These are phyloP conservation scores for Erythrolamprus reginae DNA, from an alignment of 2,113 vertebrate genomes.

Conservation along the genomic window DNA sequence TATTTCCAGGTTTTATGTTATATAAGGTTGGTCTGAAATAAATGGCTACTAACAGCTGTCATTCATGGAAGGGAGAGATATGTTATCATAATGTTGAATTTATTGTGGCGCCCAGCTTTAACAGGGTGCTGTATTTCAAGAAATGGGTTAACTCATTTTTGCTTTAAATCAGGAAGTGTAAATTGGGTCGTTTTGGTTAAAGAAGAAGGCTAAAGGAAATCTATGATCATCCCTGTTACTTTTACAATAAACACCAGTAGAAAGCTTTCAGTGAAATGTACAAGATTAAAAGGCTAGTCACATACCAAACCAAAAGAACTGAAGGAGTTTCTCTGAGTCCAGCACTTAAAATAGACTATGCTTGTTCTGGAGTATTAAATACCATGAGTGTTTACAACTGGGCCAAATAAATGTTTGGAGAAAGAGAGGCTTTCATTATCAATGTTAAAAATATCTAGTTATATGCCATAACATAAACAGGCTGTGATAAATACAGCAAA, in stretches of 20 bases:
- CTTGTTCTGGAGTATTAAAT: background rate
- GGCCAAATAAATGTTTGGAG: background rate
- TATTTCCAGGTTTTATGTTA: background rate
- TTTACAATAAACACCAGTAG: background rate
- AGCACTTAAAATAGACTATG: background rate
- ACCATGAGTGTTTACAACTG: background rate
- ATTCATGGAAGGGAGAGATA: background rate
- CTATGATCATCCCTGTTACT: background rate
- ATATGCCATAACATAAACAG: background rate
- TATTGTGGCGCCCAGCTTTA: background rate
- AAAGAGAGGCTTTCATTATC: background rate
- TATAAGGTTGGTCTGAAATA: background rate
- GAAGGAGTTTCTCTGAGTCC: background rate
- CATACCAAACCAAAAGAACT: background rate
- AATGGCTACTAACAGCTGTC: background rate
- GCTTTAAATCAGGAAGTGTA: background rate
- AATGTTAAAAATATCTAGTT: constrained; percentile 10
- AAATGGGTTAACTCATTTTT: background rate
- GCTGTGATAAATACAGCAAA: constrained; percentile 23
- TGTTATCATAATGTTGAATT: background rate
- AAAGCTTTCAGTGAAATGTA: background rate
- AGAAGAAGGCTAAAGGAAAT: background rate
- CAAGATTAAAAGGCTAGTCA: background rate
- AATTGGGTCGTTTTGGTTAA: background rate
- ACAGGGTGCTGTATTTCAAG: background rate